These are phyloP conservation scores for Cosmopolites sordidus DNA, from an alignment of 2,888 invertebrate species.

Conservation along the genomic window DNA sequence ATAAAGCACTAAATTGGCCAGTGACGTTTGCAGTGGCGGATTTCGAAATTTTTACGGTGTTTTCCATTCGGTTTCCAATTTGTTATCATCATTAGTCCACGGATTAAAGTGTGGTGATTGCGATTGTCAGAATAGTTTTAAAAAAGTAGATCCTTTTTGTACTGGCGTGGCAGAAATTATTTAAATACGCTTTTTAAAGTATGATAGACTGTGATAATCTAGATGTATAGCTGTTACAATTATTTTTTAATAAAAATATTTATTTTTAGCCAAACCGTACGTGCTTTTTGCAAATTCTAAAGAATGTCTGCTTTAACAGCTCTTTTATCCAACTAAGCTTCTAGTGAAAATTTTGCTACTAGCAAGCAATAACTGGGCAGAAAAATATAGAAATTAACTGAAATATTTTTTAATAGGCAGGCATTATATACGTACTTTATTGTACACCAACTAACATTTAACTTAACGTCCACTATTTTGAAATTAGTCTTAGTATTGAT, in stretches of 20 bases:
- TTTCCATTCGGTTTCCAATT: too few relatives aligned
- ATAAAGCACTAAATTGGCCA: not conserved
- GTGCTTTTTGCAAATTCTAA: conserved; percentile 17
- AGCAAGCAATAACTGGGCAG: conserved; percentile 7
- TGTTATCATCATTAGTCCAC: not conserved
- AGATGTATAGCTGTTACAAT: conserved; percentile 17
- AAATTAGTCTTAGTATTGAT: conserved; percentile 23
- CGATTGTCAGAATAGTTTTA: not conserved
- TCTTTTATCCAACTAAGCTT: conserved; percentile 1
- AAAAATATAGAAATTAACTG: conserved; percentile 1
- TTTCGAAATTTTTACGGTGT: too few relatives aligned
- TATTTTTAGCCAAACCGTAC: conserved; percentile 16
- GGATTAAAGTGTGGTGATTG: conserved; percentile 2
- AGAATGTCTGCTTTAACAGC: conserved; percentile 9
- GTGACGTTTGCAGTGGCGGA: not conserved
- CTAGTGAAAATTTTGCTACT: conserved; percentile 8
- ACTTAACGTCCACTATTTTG: conserved; percentile 14
- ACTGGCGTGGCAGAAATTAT: conserved; percentile 24
- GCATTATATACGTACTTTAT: conserved; percentile 9
- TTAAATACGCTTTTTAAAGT: conserved; percentile 27
- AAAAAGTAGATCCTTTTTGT: conserved; percentile 3
- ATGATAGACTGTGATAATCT: conserved; percentile 28
- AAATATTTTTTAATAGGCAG: conserved; percentile 4
- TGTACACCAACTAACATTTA: conserved; percentile 14
- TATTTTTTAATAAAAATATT: conserved; percentile 12